Percentiles rank a stretch among this genome's conserved stretches.
Evolutionary conservation across 2,888 invertebrate species (phyloP).

Genomic region (Galerucella nymphaeae): DNA sequence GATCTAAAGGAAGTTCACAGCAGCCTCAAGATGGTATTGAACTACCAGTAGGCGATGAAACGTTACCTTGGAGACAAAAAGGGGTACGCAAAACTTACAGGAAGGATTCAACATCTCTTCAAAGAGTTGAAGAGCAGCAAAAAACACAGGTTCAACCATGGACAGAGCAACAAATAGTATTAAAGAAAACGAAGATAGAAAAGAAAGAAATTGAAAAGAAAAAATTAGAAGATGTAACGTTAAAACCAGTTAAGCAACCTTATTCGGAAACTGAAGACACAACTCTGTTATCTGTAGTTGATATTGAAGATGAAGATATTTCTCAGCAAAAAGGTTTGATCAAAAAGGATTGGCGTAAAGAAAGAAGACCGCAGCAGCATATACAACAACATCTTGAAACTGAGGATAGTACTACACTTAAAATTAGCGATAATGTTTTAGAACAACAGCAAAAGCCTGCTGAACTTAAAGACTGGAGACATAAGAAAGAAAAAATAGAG

Average conservation of each 20-base stretch:
- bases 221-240: slow-evolving; percentile 65
- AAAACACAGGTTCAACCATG: slow-evolving; percentile 66
- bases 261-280: slow-evolving; percentile 50
- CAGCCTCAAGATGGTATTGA: slow-evolving; percentile 64
- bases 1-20: slow-evolving; percentile 55
- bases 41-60: slow-evolving; percentile 68
- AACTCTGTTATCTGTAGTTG: slow-evolving; percentile 50
- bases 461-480: slow-evolving; percentile 50
- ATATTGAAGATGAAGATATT: slow-evolving; percentile 44
- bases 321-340: slow-evolving; percentile 11
- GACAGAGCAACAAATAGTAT: slow-evolving; percentile 73
- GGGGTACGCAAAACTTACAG: slow-evolving; percentile 33
- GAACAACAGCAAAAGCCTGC: slow-evolving; percentile 44
- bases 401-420: slow-evolving; percentile 56
- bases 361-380: slow-evolving; percentile 61
- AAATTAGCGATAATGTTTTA: slow-evolving; percentile 55
- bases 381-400: slow-evolving; percentile 48
- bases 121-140: slow-evolving; percentile 46
- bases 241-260: slow-evolving; percentile 67
- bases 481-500: slow-evolving; percentile 42
- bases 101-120: slow-evolving; percentile 33
- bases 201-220: slow-evolving; percentile 63
- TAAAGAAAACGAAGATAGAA: slow-evolving; percentile 66
- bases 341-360: slow-evolving; percentile 53
- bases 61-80: slow-evolving; percentile 67